A percentile compares a stretch with the other conserved stretches of the same genome.
Conservation (phyloP, 2,888 invertebrate genomes). For the Oxytorus armatus region DNA sequence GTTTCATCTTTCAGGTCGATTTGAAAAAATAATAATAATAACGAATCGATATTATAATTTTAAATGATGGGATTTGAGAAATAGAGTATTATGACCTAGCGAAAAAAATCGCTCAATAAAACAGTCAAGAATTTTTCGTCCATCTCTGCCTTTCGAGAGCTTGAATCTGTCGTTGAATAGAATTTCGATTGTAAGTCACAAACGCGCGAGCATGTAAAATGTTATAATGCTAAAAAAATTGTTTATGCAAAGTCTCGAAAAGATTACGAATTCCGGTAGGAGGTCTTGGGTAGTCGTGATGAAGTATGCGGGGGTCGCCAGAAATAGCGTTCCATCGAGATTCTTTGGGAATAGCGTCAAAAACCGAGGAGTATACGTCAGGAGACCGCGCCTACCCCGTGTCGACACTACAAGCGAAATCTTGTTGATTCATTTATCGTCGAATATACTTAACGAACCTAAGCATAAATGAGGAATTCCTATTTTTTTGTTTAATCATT, state of each 20-base stretch:
- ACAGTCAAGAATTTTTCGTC: conserved; percentile 43
- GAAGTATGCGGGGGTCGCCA: conserved; percentile 70
- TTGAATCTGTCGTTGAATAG: conserved; percentile 33
- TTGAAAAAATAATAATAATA: not conserved
- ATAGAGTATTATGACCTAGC: too few species aligned
- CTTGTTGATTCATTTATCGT: conserved; percentile 22
- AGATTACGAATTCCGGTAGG: conserved; percentile 72
- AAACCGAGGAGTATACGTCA: conserved; percentile 43
- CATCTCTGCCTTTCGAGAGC: conserved; percentile 32
- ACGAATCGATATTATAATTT: not conserved
- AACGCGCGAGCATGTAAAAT: not conserved
- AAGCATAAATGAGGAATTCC: conserved; percentile 29
- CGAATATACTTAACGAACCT: conserved; percentile 21
- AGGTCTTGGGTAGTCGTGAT: conserved; percentile 68
- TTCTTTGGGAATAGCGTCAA: conserved; percentile 67
- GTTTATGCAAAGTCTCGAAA: conserved; percentile 59
- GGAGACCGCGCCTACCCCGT: conserved; percentile 37
- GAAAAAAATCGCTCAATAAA: conserved; percentile 32
- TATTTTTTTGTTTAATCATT: not conserved
- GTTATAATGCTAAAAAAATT: conserved; percentile 1
- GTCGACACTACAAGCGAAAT: not conserved
- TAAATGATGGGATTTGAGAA: not conserved
- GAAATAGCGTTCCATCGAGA: conserved; percentile 76
- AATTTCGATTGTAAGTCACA: conserved; percentile 28
- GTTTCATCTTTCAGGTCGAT: not conserved